Percentiles rank a stretch among this genome's conserved stretches.
phyloP scores from a whole-genome alignment of 2,888 invertebrate genomes.

The Polyploca ridens region DNA sequence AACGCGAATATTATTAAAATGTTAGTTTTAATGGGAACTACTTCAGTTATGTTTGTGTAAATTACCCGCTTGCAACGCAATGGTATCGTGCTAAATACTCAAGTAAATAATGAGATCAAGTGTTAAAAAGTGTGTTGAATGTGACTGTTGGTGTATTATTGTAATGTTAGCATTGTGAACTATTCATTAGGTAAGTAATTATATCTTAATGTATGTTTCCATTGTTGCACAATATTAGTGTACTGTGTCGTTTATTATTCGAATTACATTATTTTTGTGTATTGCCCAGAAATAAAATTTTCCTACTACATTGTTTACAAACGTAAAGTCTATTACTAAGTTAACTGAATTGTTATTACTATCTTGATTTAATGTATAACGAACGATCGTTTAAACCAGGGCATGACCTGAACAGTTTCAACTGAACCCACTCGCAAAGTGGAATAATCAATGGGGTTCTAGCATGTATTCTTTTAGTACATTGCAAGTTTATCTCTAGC shows the following conservation, averaged over 20 bases:
- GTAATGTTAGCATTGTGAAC: slow-evolving; percentile 24
- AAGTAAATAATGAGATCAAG: slow-evolving; percentile 42
- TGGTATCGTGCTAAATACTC: slow-evolving; percentile 38
- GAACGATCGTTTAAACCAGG: background rate
- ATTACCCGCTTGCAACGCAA: slow-evolving; percentile 22
- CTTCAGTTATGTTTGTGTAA: slow-evolving; percentile 25
- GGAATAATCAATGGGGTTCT: background rate
- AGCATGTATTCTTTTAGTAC: background rate
- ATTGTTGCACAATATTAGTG: background rate
- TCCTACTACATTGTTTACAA: background rate
- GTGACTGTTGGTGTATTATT: slow-evolving; percentile 32
- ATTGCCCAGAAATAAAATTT: background rate
- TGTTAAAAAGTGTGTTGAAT: slow-evolving; percentile 34
- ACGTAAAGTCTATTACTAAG: background rate
- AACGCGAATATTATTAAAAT: background rate
- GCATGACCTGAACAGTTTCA: no score
- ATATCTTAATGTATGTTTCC: background rate
- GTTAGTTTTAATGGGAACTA: slow-evolving; percentile 19
- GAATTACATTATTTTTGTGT: no score
- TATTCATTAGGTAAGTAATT: slow-evolving; percentile 38
- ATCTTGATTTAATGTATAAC: background rate
- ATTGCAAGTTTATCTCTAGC: no score
- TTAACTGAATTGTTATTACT: background rate
- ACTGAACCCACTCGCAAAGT: background rate
- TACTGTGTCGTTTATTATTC: background rate